Base-by-base conservation (phyloP, 2,888 invertebrate species). In the Oscheius onirici region DNA sequence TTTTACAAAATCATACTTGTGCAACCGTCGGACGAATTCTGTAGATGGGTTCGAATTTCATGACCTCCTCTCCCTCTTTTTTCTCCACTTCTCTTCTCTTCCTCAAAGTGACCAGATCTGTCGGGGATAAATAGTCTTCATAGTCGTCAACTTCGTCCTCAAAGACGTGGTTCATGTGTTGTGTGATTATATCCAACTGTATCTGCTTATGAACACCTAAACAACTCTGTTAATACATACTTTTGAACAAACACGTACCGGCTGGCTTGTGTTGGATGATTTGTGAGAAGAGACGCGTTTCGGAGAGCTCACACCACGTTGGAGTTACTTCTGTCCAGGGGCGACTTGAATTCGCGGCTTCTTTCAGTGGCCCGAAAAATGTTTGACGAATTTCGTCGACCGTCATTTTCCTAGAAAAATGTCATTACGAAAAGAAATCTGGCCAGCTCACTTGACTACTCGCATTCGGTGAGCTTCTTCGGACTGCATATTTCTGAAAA, bases 81-180 rank as follows among this genome's bases (percentile, higher is more conserved):
- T 73, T 57, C 5, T 57, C 24, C 24, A 60, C 61, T 41, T 71
- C 71, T 20, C 51, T 26, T 46, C 73, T 51, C 40, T 67, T 71
- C 46, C 52, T 43, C 13, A 71, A 13, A 5, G 20, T 40, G 3
- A 44, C 17, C 13, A 70, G 28, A 43, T 70, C 70, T 3, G 40
- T 44, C 15, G 68, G 68, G 15, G 46, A 22, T 10, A 74, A 44
- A 51, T 49, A 69, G 10, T 71, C 46, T 34, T 71, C 71, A 54
- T 61, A 74, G n/a, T 71, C 74, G 11, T 41, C 34, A 43, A 63
- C 57, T 43, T 74, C 74, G 55, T 74, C 68, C 26, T 74, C 74
- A 20, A 65, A 74, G 13, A 74, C 69, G 26, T 74, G 71, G 54
- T 74, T 71, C 71, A 74, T 71, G 46, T 65, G 63, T 17, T 71